A percentile compares a stretch with the other conserved stretches of the same genome.
Evolutionary conservation across 2,113 vertebrate species (phyloP).

Genomic region (Odontophorus gujanensis): DNA sequence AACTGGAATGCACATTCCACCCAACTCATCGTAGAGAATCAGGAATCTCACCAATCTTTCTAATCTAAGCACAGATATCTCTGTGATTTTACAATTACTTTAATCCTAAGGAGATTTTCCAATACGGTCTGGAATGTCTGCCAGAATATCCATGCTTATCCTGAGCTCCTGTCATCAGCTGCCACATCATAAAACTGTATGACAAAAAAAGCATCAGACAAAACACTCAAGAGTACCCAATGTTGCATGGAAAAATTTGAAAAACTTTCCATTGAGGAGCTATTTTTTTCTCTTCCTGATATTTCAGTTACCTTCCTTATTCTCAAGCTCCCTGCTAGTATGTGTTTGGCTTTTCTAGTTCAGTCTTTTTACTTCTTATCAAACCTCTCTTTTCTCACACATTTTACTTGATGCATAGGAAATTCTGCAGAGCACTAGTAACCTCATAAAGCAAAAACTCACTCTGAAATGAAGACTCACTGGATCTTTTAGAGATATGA

Average conservation of each 20-base stretch:
- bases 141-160: not conserved
- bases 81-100: not conserved
- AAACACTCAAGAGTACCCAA: not conserved
- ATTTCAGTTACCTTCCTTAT: not conserved
- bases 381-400: not conserved
- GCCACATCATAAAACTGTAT: not conserved
- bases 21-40: not conserved
- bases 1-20: conserved; percentile 5
- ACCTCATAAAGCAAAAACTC: not conserved
- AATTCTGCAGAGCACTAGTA: not conserved
- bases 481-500: not conserved
- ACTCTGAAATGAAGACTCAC: not conserved
- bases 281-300: not conserved
- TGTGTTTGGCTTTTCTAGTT: not conserved
- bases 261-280: not conserved
- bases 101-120: conserved; percentile 15
- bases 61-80: conserved; percentile 13
- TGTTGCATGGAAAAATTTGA: not conserved
- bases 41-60: conserved; percentile 11
- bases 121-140: conserved; percentile 21
- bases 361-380: not conserved
- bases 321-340: not conserved
- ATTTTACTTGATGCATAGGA: not conserved
- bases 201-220: not conserved
- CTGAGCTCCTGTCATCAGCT: not conserved